Evolutionary conservation across 2,113 vertebrate genomes (phyloP).

Genomic region (Hydropotes inermis): DNA sequence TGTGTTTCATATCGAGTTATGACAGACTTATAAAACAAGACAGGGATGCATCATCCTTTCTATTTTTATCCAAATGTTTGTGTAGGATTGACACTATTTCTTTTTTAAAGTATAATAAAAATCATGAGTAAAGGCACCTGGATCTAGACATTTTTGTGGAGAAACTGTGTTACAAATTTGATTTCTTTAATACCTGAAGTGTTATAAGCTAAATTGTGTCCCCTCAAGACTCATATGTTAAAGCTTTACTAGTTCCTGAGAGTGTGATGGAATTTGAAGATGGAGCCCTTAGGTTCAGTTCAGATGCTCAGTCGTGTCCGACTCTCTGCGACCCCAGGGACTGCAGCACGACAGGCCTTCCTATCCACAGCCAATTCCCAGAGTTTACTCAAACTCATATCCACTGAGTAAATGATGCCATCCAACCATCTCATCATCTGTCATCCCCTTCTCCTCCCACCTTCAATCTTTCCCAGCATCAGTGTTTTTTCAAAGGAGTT

Average conservation of each 20-base stretch:
- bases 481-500: neutral
- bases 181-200: neutral
- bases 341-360: neutral
- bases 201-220: neutral
- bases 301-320: neutral
- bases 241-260: neutral
- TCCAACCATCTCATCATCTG: neutral
- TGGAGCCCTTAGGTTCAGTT: neutral
- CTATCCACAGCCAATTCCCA: neutral
- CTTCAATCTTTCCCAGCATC: neutral
- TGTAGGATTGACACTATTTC: neutral
- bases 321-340: neutral
- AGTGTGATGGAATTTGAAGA: neutral
- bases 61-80: neutral
- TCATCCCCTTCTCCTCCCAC: neutral
- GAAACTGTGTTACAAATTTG: neutral
- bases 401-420: neutral
- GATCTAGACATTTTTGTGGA: neutral
- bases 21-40: neutral
- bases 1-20: neutral
- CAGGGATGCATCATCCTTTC: neutral
- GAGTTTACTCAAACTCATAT: neutral
- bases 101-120: neutral
- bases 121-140: neutral
- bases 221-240: neutral